Evolutionary conservation across 1,140 invertebrate genomes (phyloP), one percentile per base, ranked within the genome.

Genomic region (Homalodisca vitripennis): DNA sequence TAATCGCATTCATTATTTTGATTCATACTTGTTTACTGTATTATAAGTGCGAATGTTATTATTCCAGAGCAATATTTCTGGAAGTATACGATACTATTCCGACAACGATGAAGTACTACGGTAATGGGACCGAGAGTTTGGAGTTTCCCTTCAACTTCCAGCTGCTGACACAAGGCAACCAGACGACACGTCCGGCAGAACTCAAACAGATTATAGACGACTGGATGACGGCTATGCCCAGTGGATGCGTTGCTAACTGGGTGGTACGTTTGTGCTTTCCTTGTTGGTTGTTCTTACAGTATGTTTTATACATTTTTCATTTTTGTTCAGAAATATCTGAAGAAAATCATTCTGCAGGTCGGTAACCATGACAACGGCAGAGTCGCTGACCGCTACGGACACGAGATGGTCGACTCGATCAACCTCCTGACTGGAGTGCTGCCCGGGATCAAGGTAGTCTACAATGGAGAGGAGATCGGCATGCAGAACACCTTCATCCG

Each of bases 381-480:
- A 73, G 83, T 89, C 13, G 85, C 86, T 0, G 83, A 84, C 13
- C 82, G 91, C 66, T 87, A 86, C 71, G 87, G 87, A 3, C 77
- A 82, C 0, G 80, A 85, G 47, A 80, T 86, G 67, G 84, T 89
- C 0, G 92, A 93, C 77, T 87, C 85, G 10, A 82, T 92, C 73
- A 88, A 90, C 73, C 92, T 92, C 84, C 75, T 95, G 41, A 80
- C 86, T 3, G 78, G 92, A 70, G 80, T 92, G 3, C 78, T 95
- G 22, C 91, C 92, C 17, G 93, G 93, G 6, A 86, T 89, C 0
- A 81, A 86, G 0, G 83, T 92, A 0, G 87, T 86, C 64, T 94
- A 93, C 76, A 88, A 92, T 78, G 92, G 89, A 1, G 89, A 92
- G 75, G 90, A 92, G 75, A 85, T 92, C 66, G 91, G 87, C 1